Base-by-base conservation (phyloP, 92 coral and sea anemone species). In the Porites divaricata region DNA sequence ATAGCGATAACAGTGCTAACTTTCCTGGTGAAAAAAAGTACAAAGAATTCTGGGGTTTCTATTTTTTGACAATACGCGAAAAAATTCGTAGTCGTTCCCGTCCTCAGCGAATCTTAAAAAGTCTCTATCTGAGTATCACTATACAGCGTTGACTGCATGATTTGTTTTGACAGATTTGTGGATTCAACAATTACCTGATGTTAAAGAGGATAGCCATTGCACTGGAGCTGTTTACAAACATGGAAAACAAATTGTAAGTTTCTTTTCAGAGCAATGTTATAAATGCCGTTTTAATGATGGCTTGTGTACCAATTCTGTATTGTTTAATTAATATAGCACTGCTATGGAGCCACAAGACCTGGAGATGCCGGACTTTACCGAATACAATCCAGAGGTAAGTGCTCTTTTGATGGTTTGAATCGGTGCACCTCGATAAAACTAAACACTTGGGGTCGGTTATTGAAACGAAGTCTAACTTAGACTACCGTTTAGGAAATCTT, bases 211-310 rank as follows among this genome's bases (percentile, higher is more conserved):
- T 97, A 13, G 99, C 99, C 10, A 88, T 91, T 79, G 99, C 99
- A 9, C 75, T 97, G 71, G 99, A 97, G 35, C 82, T 97, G 87
- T 97, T 97, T 67, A 93, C 99, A 1, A 97, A 94, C 92, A 97
- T 97, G 99, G 98, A 95, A 70, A 92, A 94, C 24, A 89, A 93
- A 74, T 94, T 96, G 99, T 96, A 81, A 96, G 99, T 4, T 6
- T 19, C 16, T 9, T 66, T 10, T 11, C 16, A 16, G 2, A 45
- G 28, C 56, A 67, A 23, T 67, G 10, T 35, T 35, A 35, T 35
- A 35, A 35, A 35, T 4, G 3, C 45, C 45, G 7, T 3, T 35
- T 35, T 35, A 35, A 35, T 35, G 45, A 4, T 4, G 59, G 59
- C 16, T 54, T 54, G 59, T 54, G 59, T 54, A 35, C 45, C 45